Evolutionary conservation across 23 tunicate genomes (phyloP), one percentile per base, ranked within the genome.

Genomic region (Diplosoma virens): DNA sequence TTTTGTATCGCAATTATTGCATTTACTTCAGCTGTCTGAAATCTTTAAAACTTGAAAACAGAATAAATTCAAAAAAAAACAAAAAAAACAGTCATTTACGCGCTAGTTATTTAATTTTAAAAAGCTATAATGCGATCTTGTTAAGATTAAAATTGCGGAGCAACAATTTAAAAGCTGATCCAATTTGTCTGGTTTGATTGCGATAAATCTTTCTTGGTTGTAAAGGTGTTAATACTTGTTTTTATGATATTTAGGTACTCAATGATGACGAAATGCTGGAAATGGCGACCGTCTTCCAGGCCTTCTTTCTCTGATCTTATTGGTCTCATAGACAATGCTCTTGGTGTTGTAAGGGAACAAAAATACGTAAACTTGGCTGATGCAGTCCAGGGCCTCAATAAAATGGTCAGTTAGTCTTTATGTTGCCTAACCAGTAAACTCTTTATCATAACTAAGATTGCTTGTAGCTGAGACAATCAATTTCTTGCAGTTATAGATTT

Each of bases 181-280:
- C n/a, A n/a, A n/a, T n/a, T n/a, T n/a, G n/a, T n/a, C n/a, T n/a
- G n/a, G n/a, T n/a, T n/a, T n/a, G n/a, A n/a, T n/a, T n/a, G n/a
- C n/a, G n/a, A n/a, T n/a, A n/a, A n/a, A 41, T 41, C 9, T 41
- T 9, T 7, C 14, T 41, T 41, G 50, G 50, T 7, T 14, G 14
- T 7, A 9, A 41, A 41, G 14, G 50, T 41, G 9, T 7, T 7
- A 7, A 9, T 7, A 41, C 50, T 7, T 41, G 14, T 41, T 41
- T 41, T 14, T 41, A 41, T 41, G 9, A 9, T 41, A 41, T 41
- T 9, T 61, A 89, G 96, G 84, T 89, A 47, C 54, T 46, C 74
- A 1, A 47, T 89, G 7, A 89, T 89, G 96, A 36, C 35, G 21
- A 82, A 77, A 72, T 89, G 96, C 59, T 89, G 96, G 96, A 64